A percentile compares a stretch with the other conserved stretches of the same genome.
Evolutionary conservation across 2,113 vertebrate genomes (phyloP).

Genomic region (Stigmatopora argus): DNA sequence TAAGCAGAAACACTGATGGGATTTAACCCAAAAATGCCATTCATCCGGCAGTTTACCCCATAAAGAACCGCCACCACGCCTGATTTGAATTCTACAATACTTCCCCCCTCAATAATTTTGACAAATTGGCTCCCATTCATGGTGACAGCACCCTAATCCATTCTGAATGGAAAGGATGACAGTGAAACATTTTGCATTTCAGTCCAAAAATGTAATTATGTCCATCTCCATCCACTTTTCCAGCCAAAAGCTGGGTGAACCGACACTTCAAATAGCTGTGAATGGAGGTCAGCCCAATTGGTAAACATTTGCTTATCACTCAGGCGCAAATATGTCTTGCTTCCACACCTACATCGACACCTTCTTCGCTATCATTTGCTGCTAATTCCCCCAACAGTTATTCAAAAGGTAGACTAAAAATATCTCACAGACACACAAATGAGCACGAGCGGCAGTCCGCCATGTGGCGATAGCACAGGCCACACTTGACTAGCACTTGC

Average conservation of each 20-base stretch:
- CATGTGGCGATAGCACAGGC: neutral
- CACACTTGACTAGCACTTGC: constrained; percentile 15
- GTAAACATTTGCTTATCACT: constrained; percentile 50
- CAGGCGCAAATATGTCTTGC: constrained; percentile 32
- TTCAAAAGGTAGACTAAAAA: constrained; percentile 29
- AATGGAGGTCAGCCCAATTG: constrained; percentile 31
- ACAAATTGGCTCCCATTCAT: constrained; percentile 16
- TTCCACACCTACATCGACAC: constrained; percentile 21
- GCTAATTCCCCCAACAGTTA: constrained; percentile 23
- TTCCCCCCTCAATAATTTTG: neutral
- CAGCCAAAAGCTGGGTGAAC: constrained; percentile 19
- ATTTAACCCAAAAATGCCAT: constrained; percentile 9
- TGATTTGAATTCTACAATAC: neutral
- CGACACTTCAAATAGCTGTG: constrained; percentile 45
- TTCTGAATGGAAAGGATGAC: too few relatives aligned
- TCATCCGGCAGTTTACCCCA: neutral
- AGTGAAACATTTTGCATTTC: too few relatives aligned
- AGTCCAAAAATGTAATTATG: too few relatives aligned
- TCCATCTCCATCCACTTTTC: neutral
- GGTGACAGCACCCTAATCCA: neutral
- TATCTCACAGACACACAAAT: constrained; percentile 31
- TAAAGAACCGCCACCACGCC: neutral
- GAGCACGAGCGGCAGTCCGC: constrained; percentile 8
- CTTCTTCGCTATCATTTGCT: constrained; percentile 27
- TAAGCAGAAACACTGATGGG: neutral